These are phyloP conservation scores for Anthopleura sola DNA, from an alignment of 64 coral and sea anemone genomes.

Conservation along the genomic window DNA sequence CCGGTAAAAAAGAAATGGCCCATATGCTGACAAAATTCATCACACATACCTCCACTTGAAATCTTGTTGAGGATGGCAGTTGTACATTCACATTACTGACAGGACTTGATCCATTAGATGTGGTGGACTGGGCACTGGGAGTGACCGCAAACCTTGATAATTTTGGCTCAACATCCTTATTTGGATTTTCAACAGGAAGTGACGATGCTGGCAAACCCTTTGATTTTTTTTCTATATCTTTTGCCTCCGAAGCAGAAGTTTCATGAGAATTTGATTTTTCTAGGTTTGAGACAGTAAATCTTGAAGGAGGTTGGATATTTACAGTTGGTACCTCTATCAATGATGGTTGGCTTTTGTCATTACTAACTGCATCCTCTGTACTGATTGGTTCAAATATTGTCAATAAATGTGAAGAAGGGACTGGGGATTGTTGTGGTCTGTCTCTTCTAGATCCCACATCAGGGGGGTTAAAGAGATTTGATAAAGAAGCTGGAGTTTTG, in stretches of 20 bases:
- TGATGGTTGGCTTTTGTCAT: background rate
- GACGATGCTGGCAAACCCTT: background rate
- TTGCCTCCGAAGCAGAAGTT: background rate
- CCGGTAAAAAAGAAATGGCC: background rate
- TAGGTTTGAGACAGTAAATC: background rate
- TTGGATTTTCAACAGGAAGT: background rate
- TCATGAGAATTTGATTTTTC: background rate
- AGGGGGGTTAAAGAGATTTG: background rate
- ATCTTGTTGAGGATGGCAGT: background rate
- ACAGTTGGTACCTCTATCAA: background rate
- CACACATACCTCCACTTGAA: constrained; percentile 7
- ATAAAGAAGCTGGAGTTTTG: background rate
- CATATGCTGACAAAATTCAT: background rate
- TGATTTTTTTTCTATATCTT: background rate
- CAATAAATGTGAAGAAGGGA: background rate
- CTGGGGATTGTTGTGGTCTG: background rate
- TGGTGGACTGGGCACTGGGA: background rate
- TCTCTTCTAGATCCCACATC: background rate
- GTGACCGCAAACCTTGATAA: constrained; percentile 13
- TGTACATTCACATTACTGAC: background rate
- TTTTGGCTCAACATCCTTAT: constrained; percentile 5
- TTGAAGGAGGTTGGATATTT: background rate
- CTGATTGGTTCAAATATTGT: background rate
- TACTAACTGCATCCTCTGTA: background rate
- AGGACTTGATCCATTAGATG: background rate